Conservation (phyloP, 2,797 vertebrate species). For the Buceros bicornis region DNA sequence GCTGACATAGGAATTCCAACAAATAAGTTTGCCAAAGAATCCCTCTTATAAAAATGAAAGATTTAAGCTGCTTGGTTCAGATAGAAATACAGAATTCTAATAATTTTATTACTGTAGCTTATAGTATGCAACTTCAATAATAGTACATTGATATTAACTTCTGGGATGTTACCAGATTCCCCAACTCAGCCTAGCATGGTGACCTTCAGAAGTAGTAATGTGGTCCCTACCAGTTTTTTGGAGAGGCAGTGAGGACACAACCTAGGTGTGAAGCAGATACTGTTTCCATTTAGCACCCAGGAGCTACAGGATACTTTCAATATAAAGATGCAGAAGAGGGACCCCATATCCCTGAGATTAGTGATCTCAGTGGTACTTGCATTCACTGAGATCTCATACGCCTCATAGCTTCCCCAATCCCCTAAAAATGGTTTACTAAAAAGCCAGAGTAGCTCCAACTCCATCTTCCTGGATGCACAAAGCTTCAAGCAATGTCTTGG, state of each 20-base stretch:
- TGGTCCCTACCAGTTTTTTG: not conserved
- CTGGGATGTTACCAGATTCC: not conserved
- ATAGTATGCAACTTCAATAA: not conserved
- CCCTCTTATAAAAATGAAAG: not conserved
- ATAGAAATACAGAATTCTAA: not conserved
- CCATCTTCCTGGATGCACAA: not conserved
- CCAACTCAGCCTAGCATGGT: not conserved
- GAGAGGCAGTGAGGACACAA: not conserved
- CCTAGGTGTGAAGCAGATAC: not conserved
- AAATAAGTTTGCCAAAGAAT: not conserved
- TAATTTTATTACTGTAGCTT: not conserved
- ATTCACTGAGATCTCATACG: not conserved
- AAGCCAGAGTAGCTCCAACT: not conserved
- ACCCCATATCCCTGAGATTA: rapidly evolving
- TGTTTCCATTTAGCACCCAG: not conserved
- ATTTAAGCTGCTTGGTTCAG: not conserved
- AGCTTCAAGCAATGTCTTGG: not conserved
- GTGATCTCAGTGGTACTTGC: not conserved
- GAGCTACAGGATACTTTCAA: not conserved
- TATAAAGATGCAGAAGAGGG: not conserved
- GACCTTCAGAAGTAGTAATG: not conserved
- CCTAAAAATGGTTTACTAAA: not conserved
- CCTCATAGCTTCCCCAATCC: not conserved
- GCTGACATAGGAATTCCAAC: not conserved
- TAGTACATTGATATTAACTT: not conserved